phyloP scores from a whole-genome alignment of 2,113 vertebrate genomes.

The Catagonus wagneri region DNA sequence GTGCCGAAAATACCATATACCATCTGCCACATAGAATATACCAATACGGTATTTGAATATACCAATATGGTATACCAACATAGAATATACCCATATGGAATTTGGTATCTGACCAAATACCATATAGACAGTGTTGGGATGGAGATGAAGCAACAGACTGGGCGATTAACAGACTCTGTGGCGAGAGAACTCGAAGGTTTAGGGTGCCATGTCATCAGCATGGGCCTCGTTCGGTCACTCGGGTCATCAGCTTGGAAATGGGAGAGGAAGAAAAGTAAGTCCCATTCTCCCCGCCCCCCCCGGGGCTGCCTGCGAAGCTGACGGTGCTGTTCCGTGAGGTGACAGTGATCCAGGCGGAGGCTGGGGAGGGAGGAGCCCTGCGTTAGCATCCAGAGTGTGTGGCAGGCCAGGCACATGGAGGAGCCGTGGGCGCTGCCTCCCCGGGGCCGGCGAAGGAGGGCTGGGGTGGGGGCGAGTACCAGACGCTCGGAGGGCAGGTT shows the following conservation, averaged over 20 bases:
- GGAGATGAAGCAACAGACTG: neutral
- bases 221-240: neutral
- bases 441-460: no score
- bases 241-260: neutral
- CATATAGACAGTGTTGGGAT: no score
- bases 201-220: neutral
- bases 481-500: no score
- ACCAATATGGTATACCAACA: no score
- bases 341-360: neutral
- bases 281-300: neutral
- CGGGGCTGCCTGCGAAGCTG: neutral
- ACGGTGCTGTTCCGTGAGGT: neutral
- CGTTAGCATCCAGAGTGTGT: neutral
- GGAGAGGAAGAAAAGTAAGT: neutral
- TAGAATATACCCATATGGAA: no score
- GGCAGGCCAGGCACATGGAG: neutral
- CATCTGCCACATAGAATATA: no score
- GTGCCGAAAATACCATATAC: neutral
- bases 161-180: fast-evolving
- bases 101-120: no score
- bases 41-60: no score
- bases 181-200: neutral
- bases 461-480: no score
- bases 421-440: no score
- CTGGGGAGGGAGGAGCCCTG: no score